Base-by-base conservation (phyloP, 2,888 invertebrate genomes). In the Xanthorhoe spadicearia region DNA sequence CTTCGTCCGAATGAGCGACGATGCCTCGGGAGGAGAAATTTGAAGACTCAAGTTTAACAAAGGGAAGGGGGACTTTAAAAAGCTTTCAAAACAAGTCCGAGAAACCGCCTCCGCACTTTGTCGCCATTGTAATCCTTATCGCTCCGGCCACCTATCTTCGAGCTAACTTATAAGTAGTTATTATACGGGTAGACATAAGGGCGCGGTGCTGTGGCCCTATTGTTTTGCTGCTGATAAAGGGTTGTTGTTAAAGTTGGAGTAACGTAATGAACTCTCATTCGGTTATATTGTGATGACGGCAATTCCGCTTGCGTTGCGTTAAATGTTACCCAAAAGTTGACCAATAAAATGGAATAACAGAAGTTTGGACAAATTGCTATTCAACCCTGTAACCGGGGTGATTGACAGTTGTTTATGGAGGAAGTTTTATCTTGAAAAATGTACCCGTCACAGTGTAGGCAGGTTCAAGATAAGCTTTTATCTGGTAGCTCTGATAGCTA, bases 101-200 rank as follows among this genome's bases (percentile, higher is more conserved):
- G 72, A 75, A 77, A 77, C 71, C 74, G 70, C 71, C 76, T 66
- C 68, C 70, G 76, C 75, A 80, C 82, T 86, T 84, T 79, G 84
- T 84, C 79, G 76, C 79, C 72, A 81, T 85, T 87, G 86, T 85
- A 73, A 77, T 73, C 75, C 79, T 86, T 88, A 87, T 87, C 87
- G 70, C 66, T 60, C 50, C 72, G 69, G 63, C 70, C 73, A 78
- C 79, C 81, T 86, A 83, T 85, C 83, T 82, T 69, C 68, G 68
- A 74, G 72, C 48, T 17, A 48, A 79, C 80, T 80, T 83, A 83
- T 83, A 84, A 83, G 64, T 66, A 66, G 56, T 85, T 83, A 83
- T 84, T 81, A 83, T 84, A 82, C 80, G 84, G 80, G 69, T 63
- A 70, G 73, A 77, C 75, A 76, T 77, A 72, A 75, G 79, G 80